Evolutionary conservation across 2,888 invertebrate genomes (phyloP).

Genomic region (Carabus problematicus): DNA sequence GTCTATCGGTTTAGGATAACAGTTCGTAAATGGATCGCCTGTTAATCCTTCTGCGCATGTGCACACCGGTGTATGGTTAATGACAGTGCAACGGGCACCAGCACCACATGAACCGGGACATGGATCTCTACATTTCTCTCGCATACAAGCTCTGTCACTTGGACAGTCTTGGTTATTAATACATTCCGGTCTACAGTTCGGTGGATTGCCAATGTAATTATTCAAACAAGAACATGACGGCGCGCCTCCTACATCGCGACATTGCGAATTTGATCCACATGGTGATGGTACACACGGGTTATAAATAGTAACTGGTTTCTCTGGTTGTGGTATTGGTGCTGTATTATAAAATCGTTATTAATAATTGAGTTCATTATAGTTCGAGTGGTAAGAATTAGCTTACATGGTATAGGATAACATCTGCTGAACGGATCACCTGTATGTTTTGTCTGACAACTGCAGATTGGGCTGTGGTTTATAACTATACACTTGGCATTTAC

Average conservation of each 20-base stretch:
- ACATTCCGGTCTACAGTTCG: constrained; percentile 73
- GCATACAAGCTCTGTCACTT: constrained; percentile 65
- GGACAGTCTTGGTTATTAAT: constrained; percentile 69
- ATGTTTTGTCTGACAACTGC: constrained; percentile 66
- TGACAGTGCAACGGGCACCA: constrained; percentile 68
- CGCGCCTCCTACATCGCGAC: constrained; percentile 63
- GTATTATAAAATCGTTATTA: constrained; percentile 51
- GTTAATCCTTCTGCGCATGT: constrained; percentile 67
- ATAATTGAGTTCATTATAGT: constrained; percentile 22
- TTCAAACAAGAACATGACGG: constrained; percentile 66
- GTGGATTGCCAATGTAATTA: constrained; percentile 68
- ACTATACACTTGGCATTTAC: constrained; percentile 74
- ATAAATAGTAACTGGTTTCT: constrained; percentile 55
- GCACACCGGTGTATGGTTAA: constrained; percentile 75
- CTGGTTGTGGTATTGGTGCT: constrained; percentile 46
- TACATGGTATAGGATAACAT: constrained; percentile 54
- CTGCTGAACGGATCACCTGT: constrained; percentile 70
- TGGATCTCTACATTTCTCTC: constrained; percentile 66
- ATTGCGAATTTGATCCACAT: constrained; percentile 68
- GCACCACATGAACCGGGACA: constrained; percentile 71
- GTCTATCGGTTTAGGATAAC: constrained; percentile 61
- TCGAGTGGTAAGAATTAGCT: constrained; percentile 59
- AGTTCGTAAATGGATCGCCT: constrained; percentile 69
- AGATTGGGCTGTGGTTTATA: constrained; percentile 73
- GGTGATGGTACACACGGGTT: constrained; percentile 68